phyloP scores from a whole-genome alignment of 2,113 vertebrate genomes.

The Pituophis catenifer region DNA sequence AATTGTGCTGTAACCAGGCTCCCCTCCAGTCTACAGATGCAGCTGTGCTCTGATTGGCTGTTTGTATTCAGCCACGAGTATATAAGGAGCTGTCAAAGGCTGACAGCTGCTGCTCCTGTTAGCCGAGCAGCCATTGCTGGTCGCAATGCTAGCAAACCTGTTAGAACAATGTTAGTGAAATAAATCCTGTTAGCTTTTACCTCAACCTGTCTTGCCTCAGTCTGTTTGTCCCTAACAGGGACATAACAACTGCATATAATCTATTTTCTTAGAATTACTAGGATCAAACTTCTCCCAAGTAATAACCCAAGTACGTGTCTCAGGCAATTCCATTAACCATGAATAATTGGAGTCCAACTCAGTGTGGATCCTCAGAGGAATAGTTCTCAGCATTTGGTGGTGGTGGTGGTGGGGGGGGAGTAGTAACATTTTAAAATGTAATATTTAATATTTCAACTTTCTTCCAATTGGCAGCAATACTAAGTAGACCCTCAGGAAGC shows the following conservation, averaged over 20 bases:
- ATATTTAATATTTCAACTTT: background rate
- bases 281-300: background rate
- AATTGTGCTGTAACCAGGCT: background rate
- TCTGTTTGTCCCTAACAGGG: too few relatives aligned
- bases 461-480: background rate
- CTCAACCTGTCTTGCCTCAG: too few relatives aligned
- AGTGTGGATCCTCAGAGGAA: background rate
- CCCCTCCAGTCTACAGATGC: too few relatives aligned
- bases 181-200: too few relatives aligned
- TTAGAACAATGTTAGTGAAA: too few relatives aligned
- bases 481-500: background rate
- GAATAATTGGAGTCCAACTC: background rate
- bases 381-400: background rate
- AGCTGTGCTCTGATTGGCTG: too few relatives aligned
- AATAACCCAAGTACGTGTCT: background rate
- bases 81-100: too few relatives aligned
- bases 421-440: background rate
- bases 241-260: background rate
- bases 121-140: too few relatives aligned
- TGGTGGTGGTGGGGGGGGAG: too few relatives aligned
- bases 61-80: too few relatives aligned
- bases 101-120: too few relatives aligned
- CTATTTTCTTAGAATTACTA: background rate
- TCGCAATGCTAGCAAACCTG: too few relatives aligned
- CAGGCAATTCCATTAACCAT: background rate